Percentiles rank a stretch among this genome's conserved stretches.
These are phyloP conservation scores for Euplagia quadripunctaria DNA, from an alignment of 2,888 invertebrate species.

Conservation along the genomic window DNA sequence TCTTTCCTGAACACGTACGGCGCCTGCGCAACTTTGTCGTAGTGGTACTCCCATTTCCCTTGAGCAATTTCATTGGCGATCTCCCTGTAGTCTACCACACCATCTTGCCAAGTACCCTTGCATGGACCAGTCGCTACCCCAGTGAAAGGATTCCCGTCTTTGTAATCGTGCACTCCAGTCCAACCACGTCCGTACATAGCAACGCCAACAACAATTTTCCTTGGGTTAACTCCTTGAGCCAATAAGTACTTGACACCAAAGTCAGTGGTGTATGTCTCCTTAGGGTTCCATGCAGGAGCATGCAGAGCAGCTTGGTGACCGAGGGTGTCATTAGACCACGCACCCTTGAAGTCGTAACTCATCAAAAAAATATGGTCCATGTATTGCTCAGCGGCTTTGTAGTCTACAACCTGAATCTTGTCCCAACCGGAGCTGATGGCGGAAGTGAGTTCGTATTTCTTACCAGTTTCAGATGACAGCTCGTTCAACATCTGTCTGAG, in stretches of 20 bases:
- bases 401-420: conserved; percentile 83
- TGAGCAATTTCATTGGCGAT: conserved; percentile 78
- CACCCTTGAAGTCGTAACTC: conserved; percentile 85
- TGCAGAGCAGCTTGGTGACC: conserved; percentile 80
- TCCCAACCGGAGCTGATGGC: conserved; percentile 86
- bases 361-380: conserved; percentile 85
- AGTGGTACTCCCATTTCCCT: conserved; percentile 82
- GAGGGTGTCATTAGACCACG: conserved; percentile 82
- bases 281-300: conserved; percentile 79
- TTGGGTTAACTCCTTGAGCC: conserved; percentile 81
- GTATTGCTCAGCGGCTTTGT: conserved; percentile 79
- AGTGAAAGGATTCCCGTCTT: conserved; percentile 77
- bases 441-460: conserved; percentile 81
- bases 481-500: conserved; percentile 80
- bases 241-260: conserved; percentile 79
- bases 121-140: conserved; percentile 80
- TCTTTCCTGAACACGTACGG: conserved; percentile 80
- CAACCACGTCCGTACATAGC: conserved; percentile 85
- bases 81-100: conserved; percentile 82
- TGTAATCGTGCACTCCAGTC: conserved; percentile 79
- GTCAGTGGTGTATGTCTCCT: conserved; percentile 84
- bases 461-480: conserved; percentile 76
- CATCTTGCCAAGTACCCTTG: conserved; percentile 84
- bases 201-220: conserved; percentile 81
- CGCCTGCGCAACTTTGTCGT: conserved; percentile 80